Percentiles rank a stretch among this genome's conserved stretches.
Conservation (phyloP, 35 echinoderm and acorn worm species). For the Apostichopus japonicus region DNA sequence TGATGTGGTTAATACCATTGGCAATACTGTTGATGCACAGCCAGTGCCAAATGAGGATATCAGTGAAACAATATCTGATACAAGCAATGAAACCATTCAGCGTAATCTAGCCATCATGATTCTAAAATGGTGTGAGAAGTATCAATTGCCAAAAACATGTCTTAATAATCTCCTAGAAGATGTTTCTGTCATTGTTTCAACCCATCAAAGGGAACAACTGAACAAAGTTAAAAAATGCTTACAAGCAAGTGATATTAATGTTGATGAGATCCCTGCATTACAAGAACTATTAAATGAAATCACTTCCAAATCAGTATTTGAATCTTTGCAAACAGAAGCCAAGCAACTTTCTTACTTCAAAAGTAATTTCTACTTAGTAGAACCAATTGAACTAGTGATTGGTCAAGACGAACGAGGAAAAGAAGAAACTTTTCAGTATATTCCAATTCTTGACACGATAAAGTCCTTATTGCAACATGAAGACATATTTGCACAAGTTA, state of each 20-base stretch:
- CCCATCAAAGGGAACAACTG: neutral
- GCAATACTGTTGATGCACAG: neutral
- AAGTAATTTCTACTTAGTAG: conserved; percentile 24
- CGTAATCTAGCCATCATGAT: conserved; percentile 20
- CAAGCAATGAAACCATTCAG: conserved; percentile 23
- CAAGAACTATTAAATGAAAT: conserved; percentile 9
- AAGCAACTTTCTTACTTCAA: conserved; percentile 35
- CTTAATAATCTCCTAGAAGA: conserved; percentile 31
- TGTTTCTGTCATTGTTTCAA: conserved; percentile 23
- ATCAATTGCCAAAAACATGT: conserved; percentile 47
- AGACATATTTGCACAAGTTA: conserved; percentile 36
- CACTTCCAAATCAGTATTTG: conserved; percentile 34
- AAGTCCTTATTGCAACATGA: conserved; percentile 29
- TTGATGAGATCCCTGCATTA: conserved; percentile 31
- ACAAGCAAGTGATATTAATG: neutral
- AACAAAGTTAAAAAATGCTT: conserved; percentile 25
- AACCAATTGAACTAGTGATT: conserved; percentile 20
- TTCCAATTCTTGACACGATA: conserved; percentile 27
- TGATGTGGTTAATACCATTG: neutral
- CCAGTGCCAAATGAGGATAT: neutral
- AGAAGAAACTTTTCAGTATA: conserved; percentile 39
- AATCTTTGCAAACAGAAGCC: conserved; percentile 9
- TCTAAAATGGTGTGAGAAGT: conserved; percentile 37
- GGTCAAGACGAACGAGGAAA: neutral
- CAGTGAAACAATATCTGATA: neutral